Percentiles rank a stretch among this genome's conserved stretches.
Conservation (phyloP, 2,113 vertebrate genomes). For the Brachypteracias leptosomus region DNA sequence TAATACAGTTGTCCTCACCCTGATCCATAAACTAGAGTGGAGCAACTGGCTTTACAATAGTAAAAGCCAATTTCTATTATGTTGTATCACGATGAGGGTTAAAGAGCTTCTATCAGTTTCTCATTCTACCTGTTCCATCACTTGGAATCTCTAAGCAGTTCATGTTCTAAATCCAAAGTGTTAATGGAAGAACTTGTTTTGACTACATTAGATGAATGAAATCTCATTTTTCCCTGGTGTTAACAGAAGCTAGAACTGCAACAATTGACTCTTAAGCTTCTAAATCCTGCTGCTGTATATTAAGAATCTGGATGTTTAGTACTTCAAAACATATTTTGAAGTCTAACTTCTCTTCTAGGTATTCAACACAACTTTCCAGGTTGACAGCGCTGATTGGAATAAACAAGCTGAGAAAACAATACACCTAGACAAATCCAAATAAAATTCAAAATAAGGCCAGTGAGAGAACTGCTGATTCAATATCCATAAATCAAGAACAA, state of each 20-base stretch:
- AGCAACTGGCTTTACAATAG: neutral
- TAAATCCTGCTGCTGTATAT: neutral
- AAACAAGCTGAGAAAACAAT: neutral
- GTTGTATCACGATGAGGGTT: neutral
- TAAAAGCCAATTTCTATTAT: neutral
- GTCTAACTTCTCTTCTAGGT: constrained; percentile 28
- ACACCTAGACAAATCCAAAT: neutral
- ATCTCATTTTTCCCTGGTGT: neutral
- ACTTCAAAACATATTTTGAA: neutral
- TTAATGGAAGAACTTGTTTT: neutral
- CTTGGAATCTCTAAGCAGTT: neutral
- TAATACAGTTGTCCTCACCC: neutral
- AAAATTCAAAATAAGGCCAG: neutral
- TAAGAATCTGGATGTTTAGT: neutral
- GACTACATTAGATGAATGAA: neutral
- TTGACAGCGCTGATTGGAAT: neutral
- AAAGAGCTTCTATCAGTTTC: neutral
- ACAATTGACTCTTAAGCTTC: neutral
- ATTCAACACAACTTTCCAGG: neutral
- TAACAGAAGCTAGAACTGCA: neutral
- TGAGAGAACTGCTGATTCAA: neutral
- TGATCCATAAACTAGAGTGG: neutral
- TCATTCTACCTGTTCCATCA: neutral
- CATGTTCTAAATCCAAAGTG: neutral
- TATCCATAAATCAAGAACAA: constrained; percentile 11